These are phyloP conservation scores for Melanotaenia pygmaea DNA, from an alignment of 2,797 vertebrate species.

Conservation along the genomic window DNA sequence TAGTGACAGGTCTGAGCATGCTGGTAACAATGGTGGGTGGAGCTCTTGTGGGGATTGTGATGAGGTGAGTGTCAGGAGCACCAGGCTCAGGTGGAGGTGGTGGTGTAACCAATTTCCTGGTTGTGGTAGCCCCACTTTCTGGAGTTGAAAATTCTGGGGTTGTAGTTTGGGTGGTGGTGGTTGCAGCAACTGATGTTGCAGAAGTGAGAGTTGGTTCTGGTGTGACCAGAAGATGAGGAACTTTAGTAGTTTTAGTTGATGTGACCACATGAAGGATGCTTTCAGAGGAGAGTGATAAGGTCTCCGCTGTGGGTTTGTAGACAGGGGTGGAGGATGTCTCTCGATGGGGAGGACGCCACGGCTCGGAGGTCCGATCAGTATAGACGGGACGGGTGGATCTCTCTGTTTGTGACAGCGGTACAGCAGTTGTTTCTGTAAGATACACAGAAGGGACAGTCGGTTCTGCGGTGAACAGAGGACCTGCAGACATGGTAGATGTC, in stretches of 20 bases:
- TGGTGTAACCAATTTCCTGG: constrained; percentile 39
- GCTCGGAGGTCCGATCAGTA: constrained; percentile 45
- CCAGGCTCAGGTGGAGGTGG: constrained; percentile 12
- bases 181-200: constrained; percentile 25
- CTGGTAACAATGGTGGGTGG: constrained; percentile 45
- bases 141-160: constrained; percentile 40
- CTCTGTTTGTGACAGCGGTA: constrained; percentile 31
- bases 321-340: constrained; percentile 59
- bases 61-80: constrained; percentile 44
- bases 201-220: constrained; percentile 46
- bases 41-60: constrained; percentile 42
- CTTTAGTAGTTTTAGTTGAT: constrained; percentile 46
- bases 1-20: constrained; percentile 46
- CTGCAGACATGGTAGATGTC: constrained; percentile 41
- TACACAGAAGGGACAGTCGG: constrained; percentile 31
- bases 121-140: constrained; percentile 46
- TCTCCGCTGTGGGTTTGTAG: constrained; percentile 60
- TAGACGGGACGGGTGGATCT: constrained; percentile 23
- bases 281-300: constrained; percentile 46
- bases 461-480: constrained; percentile 43
- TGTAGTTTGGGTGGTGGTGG: constrained; percentile 50
- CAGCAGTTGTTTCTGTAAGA: constrained; percentile 54
- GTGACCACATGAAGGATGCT: constrained; percentile 37
- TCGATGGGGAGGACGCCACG: constrained; percentile 51
- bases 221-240: constrained; percentile 41